Conservation (phyloP, 2,797 vertebrate genomes). For the Poeciliopsis presidionis region DNA sequence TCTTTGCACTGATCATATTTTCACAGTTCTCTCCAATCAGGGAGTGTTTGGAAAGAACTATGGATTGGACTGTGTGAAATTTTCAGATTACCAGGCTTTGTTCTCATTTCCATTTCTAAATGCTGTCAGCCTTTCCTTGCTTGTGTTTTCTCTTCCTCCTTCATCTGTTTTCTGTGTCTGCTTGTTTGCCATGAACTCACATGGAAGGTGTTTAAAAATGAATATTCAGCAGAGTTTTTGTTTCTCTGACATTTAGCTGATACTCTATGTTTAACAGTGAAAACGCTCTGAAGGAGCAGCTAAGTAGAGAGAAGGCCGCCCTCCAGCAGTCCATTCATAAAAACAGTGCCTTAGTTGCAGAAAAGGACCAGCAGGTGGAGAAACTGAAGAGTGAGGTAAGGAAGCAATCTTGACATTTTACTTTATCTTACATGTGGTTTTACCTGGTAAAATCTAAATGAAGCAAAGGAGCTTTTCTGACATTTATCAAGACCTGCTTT, state of each 20-base stretch:
- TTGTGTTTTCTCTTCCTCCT: not conserved
- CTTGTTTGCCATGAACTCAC: not conserved
- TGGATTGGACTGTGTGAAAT: not conserved
- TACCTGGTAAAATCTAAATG: not conserved
- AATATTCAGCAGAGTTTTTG: not conserved
- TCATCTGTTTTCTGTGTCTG: not conserved
- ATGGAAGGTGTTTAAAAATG: not conserved
- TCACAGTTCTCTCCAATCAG: not conserved
- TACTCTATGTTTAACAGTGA: conserved; percentile 80
- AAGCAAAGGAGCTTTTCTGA: not conserved
- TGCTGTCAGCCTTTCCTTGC: not conserved
- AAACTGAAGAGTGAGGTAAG: conserved; percentile 89
- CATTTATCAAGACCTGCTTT: not conserved
- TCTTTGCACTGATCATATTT: not conserved
- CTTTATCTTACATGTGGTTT: not conserved
- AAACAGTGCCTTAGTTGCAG: conserved; percentile 92
- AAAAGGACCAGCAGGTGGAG: conserved; percentile 90
- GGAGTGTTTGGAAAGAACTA: not conserved
- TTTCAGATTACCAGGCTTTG: not conserved
- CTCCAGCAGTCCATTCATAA: conserved; percentile 88
- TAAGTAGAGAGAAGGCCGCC: conserved; percentile 87
- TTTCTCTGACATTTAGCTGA: not conserved
- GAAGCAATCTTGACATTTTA: not conserved
- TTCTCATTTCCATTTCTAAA: not conserved
- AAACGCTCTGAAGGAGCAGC: conserved; percentile 85